phyloP scores from a whole-genome alignment of 2,113 vertebrate species.

The Triplophysa dalaica region DNA sequence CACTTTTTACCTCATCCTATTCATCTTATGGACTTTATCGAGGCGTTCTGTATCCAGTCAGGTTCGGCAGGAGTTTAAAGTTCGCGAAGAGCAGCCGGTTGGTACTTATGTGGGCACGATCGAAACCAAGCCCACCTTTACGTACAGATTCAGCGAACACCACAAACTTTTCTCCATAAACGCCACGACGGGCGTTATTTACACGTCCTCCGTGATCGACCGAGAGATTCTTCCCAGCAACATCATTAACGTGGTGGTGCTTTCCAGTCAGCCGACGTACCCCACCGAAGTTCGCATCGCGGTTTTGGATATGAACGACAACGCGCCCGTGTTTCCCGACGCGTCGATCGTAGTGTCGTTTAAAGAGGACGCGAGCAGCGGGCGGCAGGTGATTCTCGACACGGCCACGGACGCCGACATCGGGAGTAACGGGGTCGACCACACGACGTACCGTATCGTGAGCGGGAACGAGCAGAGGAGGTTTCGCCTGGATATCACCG shows the following conservation, averaged over 20 bases:
- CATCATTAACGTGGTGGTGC: conserved; percentile 93
- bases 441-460: conserved; percentile 91
- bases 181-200: conserved; percentile 84
- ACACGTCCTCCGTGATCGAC: conserved; percentile 89
- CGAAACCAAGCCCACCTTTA: conserved; percentile 88
- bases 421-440: conserved; percentile 92
- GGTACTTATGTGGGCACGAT: conserved; percentile 93
- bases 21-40: conserved; percentile 73
- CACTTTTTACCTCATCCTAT: conserved; percentile 61
- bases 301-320: conserved; percentile 94
- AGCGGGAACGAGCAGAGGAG: conserved; percentile 88
- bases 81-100: conserved; percentile 90
- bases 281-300: conserved; percentile 94
- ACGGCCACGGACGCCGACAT: conserved; percentile 93
- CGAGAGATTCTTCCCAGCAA: conserved; percentile 86
- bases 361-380: conserved; percentile 94
- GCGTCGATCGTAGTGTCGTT: conserved; percentile 91
- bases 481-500: conserved; percentile 92
- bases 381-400: conserved; percentile 95
- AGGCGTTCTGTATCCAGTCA: conserved; percentile 74
- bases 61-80: conserved; percentile 90
- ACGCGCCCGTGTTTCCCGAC: conserved; percentile 93
- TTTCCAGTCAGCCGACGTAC: conserved; percentile 96
- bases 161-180: conserved; percentile 94
- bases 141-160: conserved; percentile 93